Evolutionary conservation across 1,140 invertebrate genomes (phyloP).

Genomic region (Ips typographus): DNA sequence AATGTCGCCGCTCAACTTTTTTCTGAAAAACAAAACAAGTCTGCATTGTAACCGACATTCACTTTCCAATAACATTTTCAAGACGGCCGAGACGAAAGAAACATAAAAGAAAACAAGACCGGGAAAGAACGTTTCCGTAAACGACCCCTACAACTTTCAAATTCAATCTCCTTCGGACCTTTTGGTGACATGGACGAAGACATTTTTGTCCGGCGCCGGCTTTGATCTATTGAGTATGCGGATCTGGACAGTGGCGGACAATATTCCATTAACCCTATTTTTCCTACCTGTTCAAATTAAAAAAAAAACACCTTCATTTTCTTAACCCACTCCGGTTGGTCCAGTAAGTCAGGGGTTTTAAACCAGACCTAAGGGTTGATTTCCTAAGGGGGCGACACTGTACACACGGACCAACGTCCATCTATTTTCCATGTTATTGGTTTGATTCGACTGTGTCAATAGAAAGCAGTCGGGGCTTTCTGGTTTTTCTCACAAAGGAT

Average conservation of each 20-base stretch:
- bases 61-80: slow-evolving; percentile 26
- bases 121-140: slow-evolving; percentile 28
- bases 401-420: slow-evolving; percentile 41
- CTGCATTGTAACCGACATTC: slow-evolving; percentile 9
- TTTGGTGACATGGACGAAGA: slow-evolving; percentile 26
- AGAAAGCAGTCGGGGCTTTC: slow-evolving; percentile 23
- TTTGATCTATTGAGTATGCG: slow-evolving; percentile 41
- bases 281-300: background rate
- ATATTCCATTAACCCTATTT: background rate
- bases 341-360: no score
- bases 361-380: no score
- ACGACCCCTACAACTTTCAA: slow-evolving; percentile 35
- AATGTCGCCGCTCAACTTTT: no score
- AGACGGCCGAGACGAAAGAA: slow-evolving; percentile 13
- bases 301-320: background rate
- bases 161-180: slow-evolving; percentile 28
- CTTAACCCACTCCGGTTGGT: no score
- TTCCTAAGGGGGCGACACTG: no score
- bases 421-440: slow-evolving; percentile 52
- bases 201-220: slow-evolving; percentile 32
- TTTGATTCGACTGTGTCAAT: slow-evolving; percentile 48
- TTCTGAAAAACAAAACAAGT: background rate
- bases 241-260: slow-evolving; percentile 13
- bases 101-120: slow-evolving; percentile 28
- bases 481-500: slow-evolving; percentile 28